These are phyloP conservation scores for Bettongia penicillata DNA, from an alignment of 2,113 vertebrate species.

Conservation along the genomic window DNA sequence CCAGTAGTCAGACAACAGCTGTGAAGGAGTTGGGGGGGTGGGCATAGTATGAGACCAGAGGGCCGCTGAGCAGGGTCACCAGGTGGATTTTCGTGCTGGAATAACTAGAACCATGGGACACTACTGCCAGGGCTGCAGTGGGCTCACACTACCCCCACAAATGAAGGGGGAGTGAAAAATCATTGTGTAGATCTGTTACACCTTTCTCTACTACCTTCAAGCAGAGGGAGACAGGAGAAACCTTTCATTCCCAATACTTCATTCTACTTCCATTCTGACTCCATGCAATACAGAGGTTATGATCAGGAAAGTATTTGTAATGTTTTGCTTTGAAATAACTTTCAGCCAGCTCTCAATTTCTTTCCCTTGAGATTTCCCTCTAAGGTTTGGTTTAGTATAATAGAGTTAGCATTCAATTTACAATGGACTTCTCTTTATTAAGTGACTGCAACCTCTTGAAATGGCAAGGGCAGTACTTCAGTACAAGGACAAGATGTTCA, in stretches of 20 bases:
- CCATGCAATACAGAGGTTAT: not conserved
- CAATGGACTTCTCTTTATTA: not conserved
- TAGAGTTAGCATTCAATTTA: not conserved
- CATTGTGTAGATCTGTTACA: not conserved
- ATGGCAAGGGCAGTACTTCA: not conserved
- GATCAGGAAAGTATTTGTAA: not conserved
- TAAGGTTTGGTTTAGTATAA: not conserved
- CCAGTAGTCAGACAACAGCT: not conserved
- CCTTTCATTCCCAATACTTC: not conserved
- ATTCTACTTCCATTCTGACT: not conserved
- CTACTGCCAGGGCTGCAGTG: not conserved
- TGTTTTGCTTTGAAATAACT: not conserved
- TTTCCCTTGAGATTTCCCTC: not conserved
- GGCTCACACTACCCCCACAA: not conserved
- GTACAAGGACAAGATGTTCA: not conserved
- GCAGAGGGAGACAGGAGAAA: not conserved
- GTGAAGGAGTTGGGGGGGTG: not conserved
- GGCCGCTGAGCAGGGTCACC: not conserved
- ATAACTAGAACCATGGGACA: not conserved
- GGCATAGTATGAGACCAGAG: not conserved
- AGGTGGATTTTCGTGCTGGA: not conserved
- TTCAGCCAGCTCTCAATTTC: not conserved
- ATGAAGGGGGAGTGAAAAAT: not conserved
- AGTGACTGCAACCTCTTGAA: not conserved
- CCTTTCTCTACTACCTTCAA: not conserved